phyloP scores from a whole-genome alignment of 2,113 vertebrate species.

The Apteryx owenii region DNA sequence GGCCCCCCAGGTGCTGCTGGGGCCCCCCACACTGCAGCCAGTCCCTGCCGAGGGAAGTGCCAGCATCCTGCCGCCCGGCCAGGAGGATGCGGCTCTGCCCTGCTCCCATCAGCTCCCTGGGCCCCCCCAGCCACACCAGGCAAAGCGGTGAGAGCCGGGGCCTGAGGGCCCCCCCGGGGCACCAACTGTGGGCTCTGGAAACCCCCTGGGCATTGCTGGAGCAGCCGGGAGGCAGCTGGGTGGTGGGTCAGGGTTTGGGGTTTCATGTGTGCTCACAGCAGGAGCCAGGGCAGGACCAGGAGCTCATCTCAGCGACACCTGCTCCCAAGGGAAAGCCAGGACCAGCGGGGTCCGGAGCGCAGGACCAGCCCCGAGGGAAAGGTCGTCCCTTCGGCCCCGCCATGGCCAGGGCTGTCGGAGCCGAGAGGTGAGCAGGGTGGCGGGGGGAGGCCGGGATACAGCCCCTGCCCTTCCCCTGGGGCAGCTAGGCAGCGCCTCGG shows the following conservation, averaged over 20 bases:
- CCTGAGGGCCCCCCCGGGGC: background rate
- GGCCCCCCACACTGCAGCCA: background rate
- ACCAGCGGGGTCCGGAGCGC: background rate
- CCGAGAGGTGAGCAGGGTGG: slow-evolving; percentile 51
- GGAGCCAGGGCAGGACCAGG: background rate
- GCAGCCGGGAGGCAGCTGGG: fast-evolving
- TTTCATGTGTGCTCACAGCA: background rate
- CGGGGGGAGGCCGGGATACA: background rate
- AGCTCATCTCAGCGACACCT: background rate
- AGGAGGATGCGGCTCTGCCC: background rate
- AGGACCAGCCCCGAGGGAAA: background rate
- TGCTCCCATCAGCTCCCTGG: background rate
- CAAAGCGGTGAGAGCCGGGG: slow-evolving; percentile 44
- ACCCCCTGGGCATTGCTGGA: background rate
- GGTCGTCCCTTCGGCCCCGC: slow-evolving; percentile 71
- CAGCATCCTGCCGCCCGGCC: background rate
- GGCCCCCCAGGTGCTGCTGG: background rate
- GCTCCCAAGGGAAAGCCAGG: background rate
- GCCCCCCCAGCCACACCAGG: background rate
- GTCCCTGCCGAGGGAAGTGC: background rate
- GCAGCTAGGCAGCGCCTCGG: background rate
- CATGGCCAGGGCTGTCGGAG: slow-evolving; percentile 6
- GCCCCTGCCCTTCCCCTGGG: too few relatives aligned
- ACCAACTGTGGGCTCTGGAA: too few relatives aligned
- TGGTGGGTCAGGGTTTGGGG: background rate